Base-by-base conservation (phyloP, 2,888 invertebrate genomes). In the Lycophotia porphyrea region DNA sequence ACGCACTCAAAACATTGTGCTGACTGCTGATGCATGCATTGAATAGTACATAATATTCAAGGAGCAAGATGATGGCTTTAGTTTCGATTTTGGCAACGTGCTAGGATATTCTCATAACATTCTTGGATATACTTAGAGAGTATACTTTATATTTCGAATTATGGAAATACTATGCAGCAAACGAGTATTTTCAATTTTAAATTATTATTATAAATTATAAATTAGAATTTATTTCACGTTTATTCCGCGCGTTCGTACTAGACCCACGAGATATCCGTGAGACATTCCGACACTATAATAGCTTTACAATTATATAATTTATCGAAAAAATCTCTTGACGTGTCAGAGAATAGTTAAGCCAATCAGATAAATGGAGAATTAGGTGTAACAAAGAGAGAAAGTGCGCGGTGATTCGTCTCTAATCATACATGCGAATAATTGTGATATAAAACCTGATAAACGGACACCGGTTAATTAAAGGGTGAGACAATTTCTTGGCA, bases 361-460 rank as follows among this genome's bases (percentile, higher is more conserved):
- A 65, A 87, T 85, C 85, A 82, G 87, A 87, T 87, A 87, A 76
- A 68, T 84, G 61, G 31, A 78, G 58, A 71, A 73, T 74, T 63
- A 77, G 81, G 61, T 70, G 84, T 78, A 87, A 84, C 81, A 87
- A 81, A 84, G 80, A 80, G 84, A 68, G 88, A 88, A 88, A 88
- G 88, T 81, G 52, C 11, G 84, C 87, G 71, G 80, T 84, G 87
- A 80, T 69, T 84, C 80, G 75, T 42, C 65, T 73, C 84, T 86
- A 80, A 85, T 86, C 78, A 78, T 79, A 81, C 71, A 70, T 80
- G 76, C 44, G 81, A 69, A 69, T 85, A 83, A 84, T 86, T 76
- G 73, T 80, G 81, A 85, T 84, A 87, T 82, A 78, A 79, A 78
- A 74, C 66, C 27, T 68, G 55, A 44, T 65, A 77, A 81, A 76